A percentile compares a stretch with the other conserved stretches of the same genome.
Evolutionary conservation across 2,113 vertebrate genomes (phyloP).

Genomic region (Campylomormyrus numenius): DNA sequence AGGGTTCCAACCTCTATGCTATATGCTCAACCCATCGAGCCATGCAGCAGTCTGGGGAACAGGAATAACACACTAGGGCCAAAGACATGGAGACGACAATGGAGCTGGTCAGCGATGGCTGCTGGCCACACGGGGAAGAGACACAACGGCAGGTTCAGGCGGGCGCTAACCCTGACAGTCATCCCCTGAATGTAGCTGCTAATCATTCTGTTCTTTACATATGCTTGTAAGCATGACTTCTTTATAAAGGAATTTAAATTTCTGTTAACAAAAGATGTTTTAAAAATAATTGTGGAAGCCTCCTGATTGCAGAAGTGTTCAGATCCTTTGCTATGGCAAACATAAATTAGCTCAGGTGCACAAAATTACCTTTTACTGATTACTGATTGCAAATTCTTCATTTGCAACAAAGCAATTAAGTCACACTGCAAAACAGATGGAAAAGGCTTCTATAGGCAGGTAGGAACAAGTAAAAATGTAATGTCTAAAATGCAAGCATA

Average conservation of each 20-base stretch:
- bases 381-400: conserved; percentile 5
- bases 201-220: not conserved
- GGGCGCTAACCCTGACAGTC: too few relatives aligned
- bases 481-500: not conserved
- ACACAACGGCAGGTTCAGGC: too few relatives aligned
- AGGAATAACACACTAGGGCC: too few relatives aligned
- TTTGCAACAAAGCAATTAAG: not conserved
- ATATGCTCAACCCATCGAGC: too few relatives aligned
- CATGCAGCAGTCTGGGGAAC: too few relatives aligned
- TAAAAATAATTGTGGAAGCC: not conserved
- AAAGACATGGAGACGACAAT: too few relatives aligned
- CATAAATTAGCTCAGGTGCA: conserved; percentile 4
- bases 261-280: not conserved
- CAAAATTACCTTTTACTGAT: not conserved
- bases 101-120: too few relatives aligned
- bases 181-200: not conserved
- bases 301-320: not conserved
- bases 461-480: not conserved
- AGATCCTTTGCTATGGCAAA: not conserved
- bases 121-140: too few relatives aligned
- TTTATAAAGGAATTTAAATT: not conserved
- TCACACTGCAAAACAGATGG: not conserved
- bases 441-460: not conserved
- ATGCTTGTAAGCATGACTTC: not conserved
- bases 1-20: too few relatives aligned